These are phyloP conservation scores for Panulirus ornatus DNA, from an alignment of 1,140 invertebrate genomes.

Conservation along the genomic window DNA sequence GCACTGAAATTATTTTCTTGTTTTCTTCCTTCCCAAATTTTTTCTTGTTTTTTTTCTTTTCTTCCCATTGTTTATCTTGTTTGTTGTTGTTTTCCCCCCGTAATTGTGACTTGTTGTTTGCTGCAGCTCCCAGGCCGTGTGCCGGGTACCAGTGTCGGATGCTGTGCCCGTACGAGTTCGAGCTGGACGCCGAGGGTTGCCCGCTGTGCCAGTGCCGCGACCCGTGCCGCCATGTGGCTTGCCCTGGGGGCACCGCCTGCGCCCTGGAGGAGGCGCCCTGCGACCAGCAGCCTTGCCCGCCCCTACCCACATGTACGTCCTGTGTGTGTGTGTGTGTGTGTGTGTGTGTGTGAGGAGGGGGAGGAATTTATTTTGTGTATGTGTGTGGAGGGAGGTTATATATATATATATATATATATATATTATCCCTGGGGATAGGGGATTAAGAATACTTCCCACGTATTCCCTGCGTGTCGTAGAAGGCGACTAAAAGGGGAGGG, in stretches of 20 bases:
- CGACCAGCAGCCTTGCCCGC: constrained; percentile 87
- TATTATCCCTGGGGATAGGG: too few relatives aligned
- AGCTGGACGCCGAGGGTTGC: constrained; percentile 86
- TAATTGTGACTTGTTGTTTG: too few relatives aligned
- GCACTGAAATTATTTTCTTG: background rate
- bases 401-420: too few relatives aligned
- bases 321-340: constrained; percentile 37
- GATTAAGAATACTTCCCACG: too few relatives aligned
- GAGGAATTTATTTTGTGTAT: background rate
- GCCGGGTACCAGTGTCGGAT: constrained; percentile 90
- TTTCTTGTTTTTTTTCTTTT: background rate
- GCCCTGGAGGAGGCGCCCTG: constrained; percentile 89
- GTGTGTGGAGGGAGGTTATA: background rate
- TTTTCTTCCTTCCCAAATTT: background rate
- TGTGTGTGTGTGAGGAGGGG: too few relatives aligned
- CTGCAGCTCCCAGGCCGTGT: constrained; percentile 82
- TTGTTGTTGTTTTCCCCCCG: background rate
- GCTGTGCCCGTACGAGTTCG: constrained; percentile 91
- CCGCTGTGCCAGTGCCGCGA: constrained; percentile 89
- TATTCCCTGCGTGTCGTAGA: too few relatives aligned
- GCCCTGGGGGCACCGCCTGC: constrained; percentile 86
- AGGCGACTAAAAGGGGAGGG: too few relatives aligned
- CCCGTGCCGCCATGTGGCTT: constrained; percentile 86
- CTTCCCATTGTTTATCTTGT: background rate
- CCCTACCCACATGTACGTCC: constrained; percentile 87